These are phyloP conservation scores for Parapristionchus giblindavisi DNA, from an alignment of 2,888 invertebrate genomes.

Conservation along the genomic window DNA sequence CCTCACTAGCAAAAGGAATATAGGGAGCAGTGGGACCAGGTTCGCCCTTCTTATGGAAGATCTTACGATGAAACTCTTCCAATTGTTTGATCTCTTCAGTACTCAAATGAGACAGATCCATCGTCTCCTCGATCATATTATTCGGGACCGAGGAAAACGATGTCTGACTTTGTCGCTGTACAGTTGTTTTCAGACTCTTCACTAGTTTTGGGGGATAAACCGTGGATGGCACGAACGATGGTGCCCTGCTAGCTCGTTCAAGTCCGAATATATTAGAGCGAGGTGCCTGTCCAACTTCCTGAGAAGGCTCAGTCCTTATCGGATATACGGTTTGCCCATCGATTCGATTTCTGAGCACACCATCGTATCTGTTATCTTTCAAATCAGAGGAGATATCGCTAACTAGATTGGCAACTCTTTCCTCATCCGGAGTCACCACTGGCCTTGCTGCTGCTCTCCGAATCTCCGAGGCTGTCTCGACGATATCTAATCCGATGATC, in stretches of 20 bases:
- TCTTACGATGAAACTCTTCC: conserved; percentile 52
- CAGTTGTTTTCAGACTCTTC: conserved; percentile 41
- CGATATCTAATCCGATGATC: conserved; percentile 35
- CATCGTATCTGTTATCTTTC: conserved; percentile 32
- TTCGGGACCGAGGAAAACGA: background rate
- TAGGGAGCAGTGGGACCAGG: conserved; percentile 8
- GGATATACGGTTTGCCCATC: background rate
- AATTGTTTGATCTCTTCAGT: conserved; percentile 45
- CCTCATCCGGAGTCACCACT: background rate
- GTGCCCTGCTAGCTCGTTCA: conserved; percentile 18
- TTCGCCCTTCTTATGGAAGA: conserved; percentile 43
- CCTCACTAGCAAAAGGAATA: background rate
- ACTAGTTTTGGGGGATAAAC: conserved; percentile 49
- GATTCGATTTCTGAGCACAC: conserved; percentile 13
- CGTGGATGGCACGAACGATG: conserved; percentile 30
- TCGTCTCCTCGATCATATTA: conserved; percentile 30
- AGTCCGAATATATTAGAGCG: conserved; percentile 48
- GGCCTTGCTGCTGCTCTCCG: conserved; percentile 15
- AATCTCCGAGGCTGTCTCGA: conserved; percentile 33
- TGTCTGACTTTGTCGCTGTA: conserved; percentile 31
- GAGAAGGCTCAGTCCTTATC: background rate
- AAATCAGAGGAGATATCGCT: background rate
- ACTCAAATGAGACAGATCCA: conserved; percentile 46
- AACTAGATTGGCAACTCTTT: background rate
- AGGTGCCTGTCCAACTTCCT: background rate